These are phyloP conservation scores for Agrotis ipsilon DNA, from an alignment of 2,888 invertebrate genomes.

Conservation along the genomic window DNA sequence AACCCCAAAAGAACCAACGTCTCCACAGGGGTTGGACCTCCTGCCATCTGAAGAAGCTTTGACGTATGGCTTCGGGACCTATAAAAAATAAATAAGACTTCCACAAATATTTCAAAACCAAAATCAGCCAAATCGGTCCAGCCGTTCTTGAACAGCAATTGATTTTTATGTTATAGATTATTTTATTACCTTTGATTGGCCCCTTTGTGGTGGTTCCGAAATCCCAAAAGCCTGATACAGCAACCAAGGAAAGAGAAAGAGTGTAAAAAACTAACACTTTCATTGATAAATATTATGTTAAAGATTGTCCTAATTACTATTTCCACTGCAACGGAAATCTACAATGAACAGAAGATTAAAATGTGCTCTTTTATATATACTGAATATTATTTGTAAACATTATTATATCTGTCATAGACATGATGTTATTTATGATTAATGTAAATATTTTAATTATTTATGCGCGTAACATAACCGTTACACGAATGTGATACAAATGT, in stretches of 20 bases:
- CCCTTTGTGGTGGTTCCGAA: background rate
- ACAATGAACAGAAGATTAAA: background rate
- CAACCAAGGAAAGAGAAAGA: background rate
- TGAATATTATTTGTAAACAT: slow-evolving; percentile 26
- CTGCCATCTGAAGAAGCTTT: slow-evolving; percentile 67
- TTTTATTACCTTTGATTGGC: rapidly evolving
- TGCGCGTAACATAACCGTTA: background rate
- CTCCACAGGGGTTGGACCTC: slow-evolving; percentile 16
- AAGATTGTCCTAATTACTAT: background rate
- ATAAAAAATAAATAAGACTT: too few relatives aligned
- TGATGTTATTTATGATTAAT: slow-evolving; percentile 17
- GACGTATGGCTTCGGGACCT: background rate
- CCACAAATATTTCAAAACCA: too few relatives aligned
- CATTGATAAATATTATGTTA: slow-evolving; percentile 12
- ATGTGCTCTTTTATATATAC: slow-evolving; percentile 10
- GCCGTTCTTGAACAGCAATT: too few relatives aligned
- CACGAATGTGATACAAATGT: background rate
- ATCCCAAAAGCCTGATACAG: slow-evolving; percentile 43
- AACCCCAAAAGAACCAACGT: slow-evolving; percentile 24
- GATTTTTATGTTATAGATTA: too few relatives aligned
- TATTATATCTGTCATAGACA: too few relatives aligned
- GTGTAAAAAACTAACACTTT: slow-evolving; percentile 11
- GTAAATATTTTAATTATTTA: slow-evolving; percentile 2
- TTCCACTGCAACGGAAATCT: background rate
- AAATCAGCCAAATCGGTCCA: too few relatives aligned